Evolutionary conservation across 2,888 invertebrate genomes (phyloP).

Genomic region (Clivina fossor): DNA sequence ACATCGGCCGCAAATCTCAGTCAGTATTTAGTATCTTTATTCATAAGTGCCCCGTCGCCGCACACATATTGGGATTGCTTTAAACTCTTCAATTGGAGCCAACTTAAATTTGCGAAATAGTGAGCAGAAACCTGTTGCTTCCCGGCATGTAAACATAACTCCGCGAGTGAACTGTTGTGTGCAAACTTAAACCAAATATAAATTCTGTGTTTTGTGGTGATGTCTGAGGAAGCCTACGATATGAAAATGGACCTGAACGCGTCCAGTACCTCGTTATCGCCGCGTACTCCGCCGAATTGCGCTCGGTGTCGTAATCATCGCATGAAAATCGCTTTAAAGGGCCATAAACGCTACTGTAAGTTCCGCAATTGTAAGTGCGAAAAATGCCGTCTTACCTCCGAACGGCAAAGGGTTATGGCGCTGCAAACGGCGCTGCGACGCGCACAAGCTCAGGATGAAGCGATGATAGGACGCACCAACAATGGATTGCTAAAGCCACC

Average conservation of each 20-base stretch:
- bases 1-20: no score
- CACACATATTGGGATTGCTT: no score
- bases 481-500: slow-evolving; percentile 45
- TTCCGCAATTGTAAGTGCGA: slow-evolving; percentile 82
- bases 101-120: not conserved
- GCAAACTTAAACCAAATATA: not conserved
- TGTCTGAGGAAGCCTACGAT: slow-evolving; percentile 59
- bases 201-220: slow-evolving; percentile 41
- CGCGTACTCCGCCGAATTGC: slow-evolving; percentile 87
- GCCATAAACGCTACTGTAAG: slow-evolving; percentile 90
- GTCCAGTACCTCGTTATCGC: slow-evolving; percentile 61
- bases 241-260: slow-evolving; percentile 58
- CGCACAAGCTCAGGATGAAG: slow-evolving; percentile 84
- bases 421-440: slow-evolving; percentile 80
- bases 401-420: slow-evolving; percentile 88
- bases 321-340: slow-evolving; percentile 84
- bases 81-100: not conserved
- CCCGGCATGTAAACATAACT: no score
- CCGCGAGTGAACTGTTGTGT: no score
- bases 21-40: no score
- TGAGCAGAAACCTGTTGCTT: not conserved
- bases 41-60: no score
- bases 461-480: slow-evolving; percentile 53
- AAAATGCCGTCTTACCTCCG: slow-evolving; percentile 83
- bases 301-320: slow-evolving; percentile 91